Evolutionary conservation across 2,888 invertebrate genomes (phyloP).

Genomic region (Willowsia nigromaculata): DNA sequence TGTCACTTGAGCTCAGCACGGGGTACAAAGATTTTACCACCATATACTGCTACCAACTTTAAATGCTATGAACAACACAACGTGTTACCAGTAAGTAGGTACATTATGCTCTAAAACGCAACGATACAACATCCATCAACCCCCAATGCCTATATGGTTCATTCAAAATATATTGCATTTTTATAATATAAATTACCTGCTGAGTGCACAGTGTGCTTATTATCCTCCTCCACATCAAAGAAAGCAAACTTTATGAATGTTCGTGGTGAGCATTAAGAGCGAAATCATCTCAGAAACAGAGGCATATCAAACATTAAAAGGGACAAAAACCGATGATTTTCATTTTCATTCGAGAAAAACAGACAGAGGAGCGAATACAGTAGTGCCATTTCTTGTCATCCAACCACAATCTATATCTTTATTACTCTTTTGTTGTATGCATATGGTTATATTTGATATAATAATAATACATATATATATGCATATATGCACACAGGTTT

Average conservation of each 20-base stretch:
- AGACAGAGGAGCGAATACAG: background rate
- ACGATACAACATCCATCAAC: background rate
- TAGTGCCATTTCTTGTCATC: slow-evolving; percentile 41
- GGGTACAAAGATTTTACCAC: slow-evolving; percentile 30
- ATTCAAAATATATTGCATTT: background rate
- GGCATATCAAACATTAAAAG: background rate
- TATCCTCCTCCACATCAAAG: background rate
- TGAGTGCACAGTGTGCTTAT: slow-evolving; percentile 4
- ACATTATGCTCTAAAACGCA: background rate
- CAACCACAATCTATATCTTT: background rate
- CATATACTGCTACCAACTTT: background rate
- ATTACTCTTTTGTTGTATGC: background rate
- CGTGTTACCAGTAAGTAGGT: background rate
- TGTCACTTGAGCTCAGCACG: slow-evolving; percentile 45
- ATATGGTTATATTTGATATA: background rate
- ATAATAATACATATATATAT: too few relatives aligned
- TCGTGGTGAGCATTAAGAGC: background rate
- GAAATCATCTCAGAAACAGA: background rate
- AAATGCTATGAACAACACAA: background rate
- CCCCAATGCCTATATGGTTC: background rate
- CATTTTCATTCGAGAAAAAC: slow-evolving; percentile 1
- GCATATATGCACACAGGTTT: background rate
- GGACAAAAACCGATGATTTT: background rate
- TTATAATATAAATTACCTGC: background rate
- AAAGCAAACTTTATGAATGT: slow-evolving; percentile 21